phyloP scores from a whole-genome alignment of 2,113 vertebrate genomes.

The Ciconia boyciana region DNA sequence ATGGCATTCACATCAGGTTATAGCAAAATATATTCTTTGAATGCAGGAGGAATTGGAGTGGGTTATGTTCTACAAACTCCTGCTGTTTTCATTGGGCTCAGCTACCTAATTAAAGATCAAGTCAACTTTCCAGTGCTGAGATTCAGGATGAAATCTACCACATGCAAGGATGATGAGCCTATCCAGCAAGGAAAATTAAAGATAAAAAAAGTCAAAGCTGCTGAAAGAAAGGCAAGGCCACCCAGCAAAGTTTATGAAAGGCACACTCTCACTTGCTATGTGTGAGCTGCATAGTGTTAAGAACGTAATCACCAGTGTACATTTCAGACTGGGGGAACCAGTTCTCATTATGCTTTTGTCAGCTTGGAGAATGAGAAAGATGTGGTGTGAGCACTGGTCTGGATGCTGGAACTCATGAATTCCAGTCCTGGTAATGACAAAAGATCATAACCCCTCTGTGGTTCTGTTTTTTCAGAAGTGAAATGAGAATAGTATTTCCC shows the following conservation, averaged over 20 bases:
- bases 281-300: neutral
- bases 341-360: constrained; percentile 33
- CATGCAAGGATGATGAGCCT: constrained; percentile 23
- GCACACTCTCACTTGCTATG: neutral
- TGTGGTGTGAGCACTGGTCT: neutral
- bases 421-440: neutral
- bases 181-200: constrained; percentile 24
- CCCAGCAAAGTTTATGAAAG: neutral
- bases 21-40: neutral
- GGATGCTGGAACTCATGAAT: neutral
- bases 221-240: neutral
- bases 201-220: neutral
- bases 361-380: neutral
- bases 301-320: neutral
- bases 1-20: neutral
- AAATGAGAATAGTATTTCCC: constrained; percentile 30
- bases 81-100: neutral
- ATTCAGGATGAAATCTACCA: constrained; percentile 38
- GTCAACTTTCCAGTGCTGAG: constrained; percentile 5
- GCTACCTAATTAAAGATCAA: constrained; percentile 37
- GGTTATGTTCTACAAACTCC: neutral
- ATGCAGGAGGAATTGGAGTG: neutral
- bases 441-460: neutral
- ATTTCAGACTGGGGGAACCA: constrained; percentile 14
- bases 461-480: neutral